Evolutionary conservation across 2,113 vertebrate genomes (phyloP), one percentile per base, ranked within the genome.

Genomic region (Haemorhous mexicanus): DNA sequence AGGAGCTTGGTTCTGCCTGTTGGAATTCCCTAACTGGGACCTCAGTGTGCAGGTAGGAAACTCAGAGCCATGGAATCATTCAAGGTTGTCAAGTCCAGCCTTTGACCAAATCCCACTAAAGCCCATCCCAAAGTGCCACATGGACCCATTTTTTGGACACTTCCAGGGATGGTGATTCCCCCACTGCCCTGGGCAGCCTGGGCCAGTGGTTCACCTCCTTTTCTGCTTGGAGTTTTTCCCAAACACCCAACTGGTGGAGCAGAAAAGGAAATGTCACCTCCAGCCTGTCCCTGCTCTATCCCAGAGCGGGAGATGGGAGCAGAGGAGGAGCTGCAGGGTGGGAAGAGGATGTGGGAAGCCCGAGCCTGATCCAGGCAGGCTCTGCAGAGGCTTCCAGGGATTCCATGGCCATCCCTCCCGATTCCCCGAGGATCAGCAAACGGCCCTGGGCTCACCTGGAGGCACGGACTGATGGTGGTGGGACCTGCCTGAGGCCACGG

Each of bases 21-120:
- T 30, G 8, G 8, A 47, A 47, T 10, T 27, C 47, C 3, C 2
- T 2, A 3, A 7, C 35, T 28, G 52, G 4, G 3, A 13, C 44
- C 23, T 55, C 13, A 0, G 16, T 14, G 56, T 17, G 27, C 5
- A 0, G 32, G 39, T 11, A 47, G 30, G 41, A 75, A 56, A 74
- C 59, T 44, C 19, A 23, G 37, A 59, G 41, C 41, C 24, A 6
- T 13, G 69, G 61, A 46, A 46, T 67, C 23, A 10, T 8, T 7
- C 10, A 35, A 39, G 39, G 39, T 39, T 39, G 39, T 23, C 46
- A 21, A n/a, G 20, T 18, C 46, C 52, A 58, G 1, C 44, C 19
- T 74, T 39, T 11, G 44, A n/a, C 46, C 20, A 3, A 41, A 41
- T 44, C n/a, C 62, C 78, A 32, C 39, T 21, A 22, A 61, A 41